Percentiles rank a stretch among this genome's conserved stretches.
Conservation (phyloP, 1,140 invertebrate species). For the Leucophenga varia region DNA sequence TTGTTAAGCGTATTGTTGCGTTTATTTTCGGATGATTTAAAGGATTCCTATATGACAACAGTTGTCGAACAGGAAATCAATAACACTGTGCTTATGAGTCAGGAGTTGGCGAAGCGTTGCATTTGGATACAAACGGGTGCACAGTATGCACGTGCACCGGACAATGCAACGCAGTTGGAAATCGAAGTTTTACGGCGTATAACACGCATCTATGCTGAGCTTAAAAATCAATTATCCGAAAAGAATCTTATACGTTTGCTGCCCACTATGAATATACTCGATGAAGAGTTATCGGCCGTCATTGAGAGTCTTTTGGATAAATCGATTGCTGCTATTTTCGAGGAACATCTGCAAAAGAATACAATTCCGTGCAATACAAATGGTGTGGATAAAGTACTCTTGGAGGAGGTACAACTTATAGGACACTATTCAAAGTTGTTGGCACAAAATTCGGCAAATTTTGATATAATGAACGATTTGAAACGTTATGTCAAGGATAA, state of each 20-base stretch:
- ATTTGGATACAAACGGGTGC: slow-evolving; percentile 70
- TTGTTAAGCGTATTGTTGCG: slow-evolving; percentile 68
- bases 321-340: slow-evolving; percentile 62
- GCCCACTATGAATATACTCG: slow-evolving; percentile 65
- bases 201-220: slow-evolving; percentile 68
- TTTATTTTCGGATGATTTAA: slow-evolving; percentile 70
- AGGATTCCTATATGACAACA: slow-evolving; percentile 76
- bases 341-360: slow-evolving; percentile 59
- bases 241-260: slow-evolving; percentile 65
- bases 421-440: slow-evolving; percentile 62
- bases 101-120: slow-evolving; percentile 72
- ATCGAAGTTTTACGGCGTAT: slow-evolving; percentile 67
- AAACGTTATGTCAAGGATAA: slow-evolving; percentile 70
- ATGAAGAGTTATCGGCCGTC: slow-evolving; percentile 62
- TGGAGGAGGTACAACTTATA: slow-evolving; percentile 63
- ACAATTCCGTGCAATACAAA: slow-evolving; percentile 51
- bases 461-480: slow-evolving; percentile 61
- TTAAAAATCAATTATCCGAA: slow-evolving; percentile 66
- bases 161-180: slow-evolving; percentile 54
- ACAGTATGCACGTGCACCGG: slow-evolving; percentile 55
- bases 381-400: slow-evolving; percentile 48
- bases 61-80: slow-evolving; percentile 80
- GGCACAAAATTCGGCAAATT: slow-evolving; percentile 53
- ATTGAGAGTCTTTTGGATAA: slow-evolving; percentile 58
- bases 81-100: slow-evolving; percentile 74